Evolutionary conservation across 2,888 invertebrate genomes (phyloP).

Genomic region (Melikaiella ostensackeni): DNA sequence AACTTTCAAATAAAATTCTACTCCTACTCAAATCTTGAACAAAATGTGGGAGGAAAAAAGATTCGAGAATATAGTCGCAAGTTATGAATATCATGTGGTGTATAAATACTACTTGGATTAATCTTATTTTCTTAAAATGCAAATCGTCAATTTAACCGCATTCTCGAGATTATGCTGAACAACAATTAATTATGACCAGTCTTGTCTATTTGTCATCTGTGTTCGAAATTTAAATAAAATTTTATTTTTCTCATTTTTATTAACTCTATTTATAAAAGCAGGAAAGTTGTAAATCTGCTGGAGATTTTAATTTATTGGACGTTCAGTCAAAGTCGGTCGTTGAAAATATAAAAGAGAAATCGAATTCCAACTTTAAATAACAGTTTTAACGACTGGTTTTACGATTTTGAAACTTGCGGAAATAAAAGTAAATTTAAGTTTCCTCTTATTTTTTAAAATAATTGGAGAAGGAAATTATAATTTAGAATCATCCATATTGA

Average conservation of each 20-base stretch:
- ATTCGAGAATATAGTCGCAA: neutral
- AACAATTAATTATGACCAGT: conserved; percentile 2
- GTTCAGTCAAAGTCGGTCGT: neutral
- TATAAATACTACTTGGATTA: neutral
- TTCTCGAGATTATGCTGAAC: neutral
- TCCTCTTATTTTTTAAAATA: neutral
- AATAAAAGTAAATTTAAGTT: conserved; percentile 1
- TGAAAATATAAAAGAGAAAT: conserved; percentile 2
- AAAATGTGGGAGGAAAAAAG: neutral
- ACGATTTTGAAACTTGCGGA: neutral
- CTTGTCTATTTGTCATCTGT: neutral
- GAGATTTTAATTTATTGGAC: conserved; percentile 1
- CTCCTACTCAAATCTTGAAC: neutral
- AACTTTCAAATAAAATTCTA: no score
- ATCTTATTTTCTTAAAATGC: neutral
- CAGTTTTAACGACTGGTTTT: neutral
- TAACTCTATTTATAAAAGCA: conserved; percentile 6
- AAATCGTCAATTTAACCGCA: neutral
- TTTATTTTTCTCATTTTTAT: neutral
- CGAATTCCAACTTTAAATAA: conserved; percentile 7
- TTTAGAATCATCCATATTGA: neutral
- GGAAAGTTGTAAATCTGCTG: conserved; percentile 14
- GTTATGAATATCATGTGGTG: neutral
- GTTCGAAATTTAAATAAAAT: conserved; percentile 7
- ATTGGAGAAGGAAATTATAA: neutral